Evolutionary conservation across 2,797 vertebrate genomes (phyloP), one percentile per base, ranked within the genome.

Genomic region (Enteromius fasciolatus): DNA sequence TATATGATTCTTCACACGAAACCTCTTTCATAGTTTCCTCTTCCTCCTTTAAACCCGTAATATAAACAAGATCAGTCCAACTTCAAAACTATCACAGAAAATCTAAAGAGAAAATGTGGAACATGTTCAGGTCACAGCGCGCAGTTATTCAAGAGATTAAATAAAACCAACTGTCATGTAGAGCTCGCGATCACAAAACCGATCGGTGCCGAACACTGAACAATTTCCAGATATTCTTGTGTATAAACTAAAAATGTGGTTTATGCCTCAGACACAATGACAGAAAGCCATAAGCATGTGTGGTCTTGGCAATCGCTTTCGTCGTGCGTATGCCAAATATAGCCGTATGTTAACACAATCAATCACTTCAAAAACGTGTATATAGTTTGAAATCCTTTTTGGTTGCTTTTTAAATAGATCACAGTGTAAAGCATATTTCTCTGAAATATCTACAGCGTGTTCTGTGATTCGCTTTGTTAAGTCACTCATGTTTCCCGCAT

Each of bases 351-450:
- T 76, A 76, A 76, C 63, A 57, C 73, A 68, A 68, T 76, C 36
- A 57, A 59, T 81, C 69, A 74, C 69, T 81, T 81, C 1, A 52
- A 63, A 81, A 74, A 39, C 44, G 73, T 76, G 80, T 76, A 12
- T 67, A 82, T 76, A 67, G 46, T 82, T 57, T 75, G 28, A 66
- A 75, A 67, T 72, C 46, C 70, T 81, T 81, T 81, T 33, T 74
- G 59, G 9, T 63, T 70, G 31, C 12, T 73, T 64, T 66, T 75
- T 11, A 31, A 54, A 76, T 74, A 76, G 61, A 76, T 82, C 63
- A 15, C 63, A 33, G 36, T 59, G 36, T 46, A 44, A 82, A 76
- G 36, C 63, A 23, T 5, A 57, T 57, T 59, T 67, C 18, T 67
- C 48, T 46, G 72, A 75, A 64, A 74, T 63, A 63, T 25, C 79